These are phyloP conservation scores for Palythoa heliodiscus DNA, from an alignment of 92 coral and sea anemone species.

Conservation along the genomic window DNA sequence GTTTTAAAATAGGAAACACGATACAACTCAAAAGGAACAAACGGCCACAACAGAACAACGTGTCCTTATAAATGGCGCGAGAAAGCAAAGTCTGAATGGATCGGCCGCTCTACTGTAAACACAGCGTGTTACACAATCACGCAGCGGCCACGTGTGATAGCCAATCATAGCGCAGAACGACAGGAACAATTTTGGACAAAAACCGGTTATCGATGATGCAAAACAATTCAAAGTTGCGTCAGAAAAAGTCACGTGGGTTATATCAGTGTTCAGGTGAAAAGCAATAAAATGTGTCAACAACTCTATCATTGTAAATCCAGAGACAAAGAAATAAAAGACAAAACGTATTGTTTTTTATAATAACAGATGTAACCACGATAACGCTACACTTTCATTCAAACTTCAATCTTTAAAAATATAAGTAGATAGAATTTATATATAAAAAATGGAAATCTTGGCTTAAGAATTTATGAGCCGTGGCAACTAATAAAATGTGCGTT, in stretches of 20 bases:
- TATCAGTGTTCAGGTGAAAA: background rate
- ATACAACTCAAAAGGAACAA: background rate
- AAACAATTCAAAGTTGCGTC: conserved; percentile 5
- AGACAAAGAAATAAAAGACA: too few species aligned
- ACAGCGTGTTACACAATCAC: conserved; percentile 32
- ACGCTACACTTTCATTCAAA: too few species aligned
- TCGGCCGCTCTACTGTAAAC: background rate
- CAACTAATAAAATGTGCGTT: too few species aligned
- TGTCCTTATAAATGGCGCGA: conserved; percentile 35
- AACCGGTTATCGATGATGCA: conserved; percentile 3
- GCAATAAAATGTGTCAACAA: too few species aligned
- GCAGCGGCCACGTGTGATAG: conserved; percentile 28
- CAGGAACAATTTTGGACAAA: background rate
- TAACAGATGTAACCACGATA: too few species aligned
- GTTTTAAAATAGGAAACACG: background rate
- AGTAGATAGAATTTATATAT: too few species aligned
- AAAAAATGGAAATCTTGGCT: too few species aligned
- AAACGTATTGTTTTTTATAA: too few species aligned
- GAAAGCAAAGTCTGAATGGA: conserved; percentile 9
- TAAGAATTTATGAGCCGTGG: too few species aligned
- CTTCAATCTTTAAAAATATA: too few species aligned
- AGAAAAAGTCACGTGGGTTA: conserved; percentile 31
- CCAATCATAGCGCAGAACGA: conserved; percentile 28
- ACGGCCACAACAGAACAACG: conserved; percentile 21
- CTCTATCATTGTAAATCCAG: too few species aligned